Percentiles rank a stretch among this genome's conserved stretches.
Evolutionary conservation across 1,140 invertebrate genomes (phyloP).

Genomic region (Hycleus cichorii): DNA sequence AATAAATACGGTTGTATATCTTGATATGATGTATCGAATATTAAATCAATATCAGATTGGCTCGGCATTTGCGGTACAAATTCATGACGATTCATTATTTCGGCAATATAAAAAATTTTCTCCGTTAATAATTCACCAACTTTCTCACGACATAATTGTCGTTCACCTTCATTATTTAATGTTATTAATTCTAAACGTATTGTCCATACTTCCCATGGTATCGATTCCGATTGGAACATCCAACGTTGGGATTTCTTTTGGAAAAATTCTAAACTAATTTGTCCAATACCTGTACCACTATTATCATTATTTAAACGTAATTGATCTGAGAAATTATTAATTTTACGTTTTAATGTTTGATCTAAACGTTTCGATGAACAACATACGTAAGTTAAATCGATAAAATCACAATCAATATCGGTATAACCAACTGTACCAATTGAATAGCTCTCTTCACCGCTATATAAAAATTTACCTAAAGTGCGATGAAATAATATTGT

Average conservation of each 20-base stretch:
- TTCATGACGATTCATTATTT: conserved; percentile 91
- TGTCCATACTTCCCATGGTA: conserved; percentile 97
- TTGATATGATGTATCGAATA: conserved; percentile 86
- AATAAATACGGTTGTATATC: conserved; percentile 96
- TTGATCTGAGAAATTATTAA: conserved; percentile 79
- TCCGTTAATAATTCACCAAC: conserved; percentile 87
- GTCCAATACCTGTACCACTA: conserved; percentile 55
- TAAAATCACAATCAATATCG: conserved; percentile 95
- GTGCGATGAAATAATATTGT: conserved; percentile 91
- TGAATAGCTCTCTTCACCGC: conserved; percentile 87
- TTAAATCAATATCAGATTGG: conserved; percentile 82
- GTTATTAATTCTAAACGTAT: conserved; percentile 82
- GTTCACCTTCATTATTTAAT: conserved; percentile 78
- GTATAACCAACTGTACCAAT: conserved; percentile 91
- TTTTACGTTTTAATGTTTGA: conserved; percentile 67
- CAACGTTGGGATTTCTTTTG: conserved; percentile 83
- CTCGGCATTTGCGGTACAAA: conserved; percentile 94
- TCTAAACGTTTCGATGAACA: conserved; percentile 77
- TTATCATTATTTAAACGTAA: conserved; percentile 49
- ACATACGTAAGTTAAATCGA: conserved; percentile 95
- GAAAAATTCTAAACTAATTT: conserved; percentile 94
- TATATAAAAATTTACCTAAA: conserved; percentile 91
- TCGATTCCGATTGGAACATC: conserved; percentile 81
- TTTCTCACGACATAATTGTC: conserved; percentile 79
- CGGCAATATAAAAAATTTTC: conserved; percentile 87